Evolutionary conservation across 2,888 invertebrate species (phyloP).

Genomic region (Drosophila villosipedis): DNA sequence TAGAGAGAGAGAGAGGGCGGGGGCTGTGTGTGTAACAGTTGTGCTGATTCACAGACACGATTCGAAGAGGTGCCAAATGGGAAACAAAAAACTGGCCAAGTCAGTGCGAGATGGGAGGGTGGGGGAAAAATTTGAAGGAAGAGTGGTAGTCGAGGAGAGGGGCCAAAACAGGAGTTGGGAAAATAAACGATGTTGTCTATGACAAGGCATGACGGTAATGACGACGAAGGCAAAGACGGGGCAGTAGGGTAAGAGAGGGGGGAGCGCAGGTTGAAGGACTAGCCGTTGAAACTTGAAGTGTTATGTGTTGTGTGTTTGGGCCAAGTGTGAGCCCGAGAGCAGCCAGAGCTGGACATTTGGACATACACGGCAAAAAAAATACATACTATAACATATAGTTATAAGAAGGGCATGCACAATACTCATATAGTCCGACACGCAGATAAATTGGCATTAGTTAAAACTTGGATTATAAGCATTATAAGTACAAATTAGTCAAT

Average conservation of each 20-base stretch:
- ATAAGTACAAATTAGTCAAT: background rate
- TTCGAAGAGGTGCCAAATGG: conserved; percentile 66
- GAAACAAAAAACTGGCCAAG: conserved; percentile 49
- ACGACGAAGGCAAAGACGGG: conserved; percentile 28
- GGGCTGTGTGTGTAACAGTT: conserved; percentile 51
- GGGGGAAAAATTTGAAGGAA: conserved; percentile 7
- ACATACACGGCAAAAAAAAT: background rate
- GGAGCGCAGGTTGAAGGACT: background rate
- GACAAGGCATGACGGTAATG: conserved; percentile 80
- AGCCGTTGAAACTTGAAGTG: conserved; percentile 17
- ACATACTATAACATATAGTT: background rate
- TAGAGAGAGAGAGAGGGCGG: background rate
- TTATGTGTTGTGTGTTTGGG: conserved; percentile 16
- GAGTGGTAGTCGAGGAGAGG: background rate
- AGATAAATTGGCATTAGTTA: background rate
- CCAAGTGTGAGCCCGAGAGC: conserved; percentile 13
- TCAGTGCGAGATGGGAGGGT: conserved; percentile 2
- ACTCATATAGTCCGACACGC: background rate
- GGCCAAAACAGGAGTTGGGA: conserved; percentile 31
- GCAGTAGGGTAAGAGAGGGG: background rate
- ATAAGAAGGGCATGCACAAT: background rate
- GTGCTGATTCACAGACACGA: conserved; percentile 68
- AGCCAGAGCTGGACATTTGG: background rate
- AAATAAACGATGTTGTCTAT: conserved; percentile 80
- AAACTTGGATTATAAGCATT: background rate